Base-by-base conservation (phyloP, 2,113 vertebrate species). In the Tragulus kanchil region DNA sequence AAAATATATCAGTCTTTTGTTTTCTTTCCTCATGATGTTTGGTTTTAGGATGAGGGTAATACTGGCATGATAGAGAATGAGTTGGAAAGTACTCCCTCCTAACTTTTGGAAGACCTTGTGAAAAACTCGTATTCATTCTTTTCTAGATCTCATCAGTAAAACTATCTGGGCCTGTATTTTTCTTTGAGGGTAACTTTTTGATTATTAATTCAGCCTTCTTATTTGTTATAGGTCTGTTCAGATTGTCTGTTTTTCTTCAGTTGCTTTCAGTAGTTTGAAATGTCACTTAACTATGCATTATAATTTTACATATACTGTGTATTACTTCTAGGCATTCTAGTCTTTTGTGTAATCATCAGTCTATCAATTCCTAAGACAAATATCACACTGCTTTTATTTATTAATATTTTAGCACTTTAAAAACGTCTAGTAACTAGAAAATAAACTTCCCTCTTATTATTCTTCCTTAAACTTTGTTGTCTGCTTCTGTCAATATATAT, bases 391-490 rank as follows among this genome's bases (percentile, higher is more conserved):
- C 26, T 92, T 73, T 85, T 81, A 78, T 48, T 83, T 67, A 84
- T 65, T 69, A 81, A 48, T 62, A 71, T 67, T 95, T 95, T 92
- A 85, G 3, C 36, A 59, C 65, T 85, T 95, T 67, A 89, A 85
- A 85, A 89, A 45, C 4, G 19, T 94, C 11, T 85, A 94, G 15
- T 56, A 77, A 28, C 11, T 85, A 58, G 59, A 58, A 95, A 79
- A 50, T 6, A 89, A 82, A 58, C 9, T 65, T 48, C 61, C 7
- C 8, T 56, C 21, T 91, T 25, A 15, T 52, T 88, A 65, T 81
- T 75, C 26, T 81, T 75, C 26, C 25, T 85, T 93, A 69, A 81
- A 42, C 14, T 1, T 58, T 65, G 36, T 85, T 94, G 10, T 13
- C 14, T 67, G 10, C 82, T 90, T 86, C 21, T 90, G 48, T 23